Percentiles rank a stretch among this genome's conserved stretches.
phyloP scores from a whole-genome alignment of 2,113 vertebrate species.

The Excalfactoria chinensis region DNA sequence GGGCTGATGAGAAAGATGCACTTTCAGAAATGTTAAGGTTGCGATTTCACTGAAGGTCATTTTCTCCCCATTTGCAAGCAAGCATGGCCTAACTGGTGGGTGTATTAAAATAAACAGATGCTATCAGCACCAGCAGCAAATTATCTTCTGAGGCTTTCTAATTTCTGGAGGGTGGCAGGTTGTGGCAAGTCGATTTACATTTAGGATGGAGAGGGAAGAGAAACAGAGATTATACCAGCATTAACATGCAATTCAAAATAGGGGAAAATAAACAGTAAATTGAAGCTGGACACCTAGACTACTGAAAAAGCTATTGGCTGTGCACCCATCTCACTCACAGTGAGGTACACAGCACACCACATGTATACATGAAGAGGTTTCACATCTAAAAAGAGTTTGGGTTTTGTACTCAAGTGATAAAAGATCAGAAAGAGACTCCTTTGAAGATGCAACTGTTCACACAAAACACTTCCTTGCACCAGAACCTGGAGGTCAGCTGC shows the following conservation, averaged over 20 bases:
- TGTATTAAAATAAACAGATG: slow-evolving; percentile 52
- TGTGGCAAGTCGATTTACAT: slow-evolving; percentile 51
- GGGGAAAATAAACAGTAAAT: not conserved
- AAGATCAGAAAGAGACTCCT: not conserved
- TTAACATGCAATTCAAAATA: not conserved
- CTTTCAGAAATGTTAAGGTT: not conserved
- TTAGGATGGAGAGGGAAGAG: not conserved
- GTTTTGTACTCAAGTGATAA: not conserved
- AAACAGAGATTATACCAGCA: not conserved
- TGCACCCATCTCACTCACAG: not conserved
- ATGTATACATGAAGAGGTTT: not conserved
- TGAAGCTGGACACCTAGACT: not conserved
- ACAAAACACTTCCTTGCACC: not conserved
- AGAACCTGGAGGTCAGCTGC: not conserved
- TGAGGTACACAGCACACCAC: not conserved
- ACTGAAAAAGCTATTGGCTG: not conserved
- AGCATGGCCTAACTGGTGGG: not conserved
- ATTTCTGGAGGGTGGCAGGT: slow-evolving; percentile 54
- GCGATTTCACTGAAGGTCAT: slow-evolving; percentile 30
- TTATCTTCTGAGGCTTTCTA: slow-evolving; percentile 55
- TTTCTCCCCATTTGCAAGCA: not conserved
- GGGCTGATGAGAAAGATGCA: not conserved
- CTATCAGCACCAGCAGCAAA: slow-evolving; percentile 61
- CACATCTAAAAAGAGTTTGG: not conserved
- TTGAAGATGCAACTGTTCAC: not conserved